A percentile compares a stretch with the other conserved stretches of the same genome.
These are phyloP conservation scores for Saguinus midas DNA, from an alignment of 2,113 vertebrate genomes.

Conservation along the genomic window DNA sequence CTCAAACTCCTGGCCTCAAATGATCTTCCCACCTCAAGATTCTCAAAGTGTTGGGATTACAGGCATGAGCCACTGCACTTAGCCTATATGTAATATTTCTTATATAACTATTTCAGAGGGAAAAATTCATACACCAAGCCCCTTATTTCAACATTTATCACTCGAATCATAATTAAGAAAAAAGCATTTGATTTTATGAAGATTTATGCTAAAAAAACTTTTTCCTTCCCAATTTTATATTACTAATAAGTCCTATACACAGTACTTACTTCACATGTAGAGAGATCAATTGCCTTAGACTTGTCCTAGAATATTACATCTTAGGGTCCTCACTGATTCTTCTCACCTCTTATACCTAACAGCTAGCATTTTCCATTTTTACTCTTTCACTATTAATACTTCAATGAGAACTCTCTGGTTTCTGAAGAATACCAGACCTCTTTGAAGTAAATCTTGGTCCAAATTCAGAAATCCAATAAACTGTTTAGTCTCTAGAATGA, in stretches of 20 bases:
- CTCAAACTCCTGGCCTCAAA: neutral
- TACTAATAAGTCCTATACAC: neutral
- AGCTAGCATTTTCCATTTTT: no score
- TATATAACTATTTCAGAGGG: neutral
- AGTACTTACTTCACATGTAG: neutral
- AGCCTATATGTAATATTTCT: neutral
- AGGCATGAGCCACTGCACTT: neutral
- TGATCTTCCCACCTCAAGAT: neutral
- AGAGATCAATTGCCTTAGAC: neutral
- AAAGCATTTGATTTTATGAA: neutral
- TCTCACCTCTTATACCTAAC: neutral
- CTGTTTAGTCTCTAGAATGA: no score
- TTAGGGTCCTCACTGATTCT: neutral
- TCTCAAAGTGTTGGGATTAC: neutral
- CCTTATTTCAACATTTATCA: constrained; percentile 47
- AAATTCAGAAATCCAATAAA: constrained; percentile 1
- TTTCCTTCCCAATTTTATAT: neutral
- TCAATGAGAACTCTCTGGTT: neutral
- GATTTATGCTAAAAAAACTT: neutral
- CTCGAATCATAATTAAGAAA: neutral
- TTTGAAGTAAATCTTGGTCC: neutral
- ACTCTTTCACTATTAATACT: no score
- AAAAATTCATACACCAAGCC: neutral
- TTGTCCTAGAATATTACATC: neutral
- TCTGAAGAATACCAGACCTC: neutral